Evolutionary conservation across 2,113 vertebrate species (phyloP).

Genomic region (Physeter macrocephalus): DNA sequence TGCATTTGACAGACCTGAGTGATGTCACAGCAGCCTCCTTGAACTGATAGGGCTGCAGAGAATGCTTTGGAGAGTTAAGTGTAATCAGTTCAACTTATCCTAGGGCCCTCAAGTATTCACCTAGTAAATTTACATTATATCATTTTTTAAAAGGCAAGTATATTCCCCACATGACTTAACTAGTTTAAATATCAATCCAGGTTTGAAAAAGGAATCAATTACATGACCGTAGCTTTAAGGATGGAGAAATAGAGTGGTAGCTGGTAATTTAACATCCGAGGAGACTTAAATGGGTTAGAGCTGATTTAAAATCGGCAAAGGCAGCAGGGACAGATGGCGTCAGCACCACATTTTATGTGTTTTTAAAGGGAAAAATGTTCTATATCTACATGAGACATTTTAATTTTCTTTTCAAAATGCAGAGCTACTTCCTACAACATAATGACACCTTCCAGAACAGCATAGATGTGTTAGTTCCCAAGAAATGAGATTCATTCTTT

Average conservation of each 20-base stretch:
- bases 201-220: conserved; percentile 45
- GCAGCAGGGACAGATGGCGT: conserved; percentile 51
- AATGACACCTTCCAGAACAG: not conserved
- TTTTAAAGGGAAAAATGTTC: conserved; percentile 52
- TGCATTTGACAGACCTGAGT: not conserved
- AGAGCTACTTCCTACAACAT: not conserved
- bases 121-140: conserved; percentile 15
- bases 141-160: not conserved
- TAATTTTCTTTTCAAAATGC: conserved; percentile 58
- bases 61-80: not conserved
- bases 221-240: conserved; percentile 15
- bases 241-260: not conserved
- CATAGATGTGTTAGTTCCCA: not conserved
- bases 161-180: not conserved
- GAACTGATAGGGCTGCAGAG: not conserved
- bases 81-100: not conserved
- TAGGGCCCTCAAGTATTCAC: not conserved
- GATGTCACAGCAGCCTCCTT: not conserved
- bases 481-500: conserved; percentile 34
- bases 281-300: conserved; percentile 25
- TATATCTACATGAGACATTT: conserved; percentile 47
- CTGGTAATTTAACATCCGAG: conserved; percentile 56
- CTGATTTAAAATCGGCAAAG: conserved; percentile 57
- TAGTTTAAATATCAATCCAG: conserved; percentile 55
- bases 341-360: conserved; percentile 56